Conservation (phyloP, 2,888 invertebrate species). For the Acheta domesticus region DNA sequence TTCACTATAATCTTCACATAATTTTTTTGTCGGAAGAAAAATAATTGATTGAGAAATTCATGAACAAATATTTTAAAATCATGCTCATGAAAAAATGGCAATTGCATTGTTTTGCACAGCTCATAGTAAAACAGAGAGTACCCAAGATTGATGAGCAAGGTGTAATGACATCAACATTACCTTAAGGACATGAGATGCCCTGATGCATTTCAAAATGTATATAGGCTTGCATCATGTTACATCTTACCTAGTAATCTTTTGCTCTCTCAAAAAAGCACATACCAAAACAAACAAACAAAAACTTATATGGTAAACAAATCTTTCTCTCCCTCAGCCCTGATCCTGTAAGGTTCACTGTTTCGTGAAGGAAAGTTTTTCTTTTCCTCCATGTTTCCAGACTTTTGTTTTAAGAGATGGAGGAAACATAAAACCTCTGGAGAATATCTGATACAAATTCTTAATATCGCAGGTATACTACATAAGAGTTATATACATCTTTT, state of each 20-base stretch:
- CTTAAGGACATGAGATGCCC: not conserved
- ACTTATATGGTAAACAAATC: constrained; percentile 19
- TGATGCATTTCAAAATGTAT: constrained; percentile 18
- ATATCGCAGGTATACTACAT: not conserved
- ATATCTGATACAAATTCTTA: constrained; percentile 18
- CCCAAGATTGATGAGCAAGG: not conserved
- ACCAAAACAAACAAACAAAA: constrained; percentile 25
- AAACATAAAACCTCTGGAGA: not conserved
- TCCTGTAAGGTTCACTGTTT: not conserved
- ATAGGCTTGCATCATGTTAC: constrained; percentile 6
- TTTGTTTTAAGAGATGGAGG: not conserved
- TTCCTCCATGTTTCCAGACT: not conserved
- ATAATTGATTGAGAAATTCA: not conserved
- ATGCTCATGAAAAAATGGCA: constrained; percentile 2
- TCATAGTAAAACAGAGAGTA: not conserved
- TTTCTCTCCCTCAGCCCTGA: constrained; percentile 12
- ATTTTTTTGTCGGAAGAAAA: not conserved
- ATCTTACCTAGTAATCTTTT: constrained; percentile 21
- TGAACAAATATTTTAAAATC: not conserved
- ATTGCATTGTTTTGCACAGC: constrained; percentile 18
- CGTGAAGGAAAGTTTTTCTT: not conserved
- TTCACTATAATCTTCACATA: not conserved
- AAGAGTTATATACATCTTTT: not conserved
- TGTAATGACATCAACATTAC: not conserved
- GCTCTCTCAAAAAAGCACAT: constrained; percentile 26